Conservation (phyloP, 2,113 vertebrate species). For the Cricetomys ansorgei region DNA sequence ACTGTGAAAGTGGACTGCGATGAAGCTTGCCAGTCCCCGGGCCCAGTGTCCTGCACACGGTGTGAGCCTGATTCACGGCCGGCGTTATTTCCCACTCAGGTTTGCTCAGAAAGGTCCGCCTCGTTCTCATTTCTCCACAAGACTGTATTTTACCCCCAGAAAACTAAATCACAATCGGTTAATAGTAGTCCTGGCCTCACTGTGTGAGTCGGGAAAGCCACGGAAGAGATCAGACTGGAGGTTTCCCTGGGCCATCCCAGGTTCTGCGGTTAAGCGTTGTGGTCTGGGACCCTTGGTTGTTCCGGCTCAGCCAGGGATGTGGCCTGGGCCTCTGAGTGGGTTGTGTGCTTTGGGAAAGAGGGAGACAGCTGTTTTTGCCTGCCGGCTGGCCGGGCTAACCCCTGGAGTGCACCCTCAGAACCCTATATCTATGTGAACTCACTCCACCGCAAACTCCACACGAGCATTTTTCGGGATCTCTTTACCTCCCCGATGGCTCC, state of each 20-base stretch:
- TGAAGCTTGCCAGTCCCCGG: neutral
- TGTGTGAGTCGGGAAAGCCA: neutral
- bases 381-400: neutral
- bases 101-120: neutral
- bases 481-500: slow-evolving; percentile 35
- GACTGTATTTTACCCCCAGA: neutral
- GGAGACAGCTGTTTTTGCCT: neutral
- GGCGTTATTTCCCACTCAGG: neutral
- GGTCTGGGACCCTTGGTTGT: neutral
- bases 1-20: neutral
- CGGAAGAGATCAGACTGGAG: neutral
- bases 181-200: neutral
- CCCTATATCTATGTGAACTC: neutral
- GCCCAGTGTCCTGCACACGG: neutral
- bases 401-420: neutral
- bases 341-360: neutral
- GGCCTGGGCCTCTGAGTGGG: neutral
- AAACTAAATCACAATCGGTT: neutral
- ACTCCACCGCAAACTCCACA: slow-evolving; percentile 26
- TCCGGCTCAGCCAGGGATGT: neutral
- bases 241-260: neutral
- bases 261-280: neutral
- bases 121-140: neutral
- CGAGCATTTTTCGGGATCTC: slow-evolving; percentile 38
- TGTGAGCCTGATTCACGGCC: accelerated